Conservation (phyloP, 2,888 invertebrate genomes). For the Tenodera sinensis region DNA sequence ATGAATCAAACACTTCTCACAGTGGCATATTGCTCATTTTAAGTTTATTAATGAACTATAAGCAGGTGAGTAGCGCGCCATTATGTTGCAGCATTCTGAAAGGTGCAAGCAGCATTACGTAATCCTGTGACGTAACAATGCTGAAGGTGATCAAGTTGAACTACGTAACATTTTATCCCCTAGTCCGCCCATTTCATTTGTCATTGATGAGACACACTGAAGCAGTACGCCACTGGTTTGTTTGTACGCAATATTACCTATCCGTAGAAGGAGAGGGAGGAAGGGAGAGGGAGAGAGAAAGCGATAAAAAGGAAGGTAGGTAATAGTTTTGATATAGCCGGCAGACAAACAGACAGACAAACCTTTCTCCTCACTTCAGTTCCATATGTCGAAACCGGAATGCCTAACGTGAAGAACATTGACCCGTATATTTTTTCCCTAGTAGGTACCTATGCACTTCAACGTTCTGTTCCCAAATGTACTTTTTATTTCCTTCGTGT, state of each 20-base stretch:
- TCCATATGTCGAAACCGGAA: not conserved
- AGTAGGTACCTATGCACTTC: not conserved
- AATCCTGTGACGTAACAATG: not conserved
- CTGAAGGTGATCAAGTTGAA: not conserved
- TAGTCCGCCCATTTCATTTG: not conserved
- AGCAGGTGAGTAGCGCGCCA: not conserved
- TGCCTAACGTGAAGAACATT: not conserved
- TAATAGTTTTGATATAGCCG: not conserved
- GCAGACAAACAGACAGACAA: not conserved
- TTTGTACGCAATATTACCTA: not conserved
- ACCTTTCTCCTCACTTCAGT: not conserved
- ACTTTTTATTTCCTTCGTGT: not conserved
- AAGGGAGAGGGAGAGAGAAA: not conserved
- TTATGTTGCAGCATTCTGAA: not conserved
- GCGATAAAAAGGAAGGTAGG: not conserved
- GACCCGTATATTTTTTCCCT: not conserved
- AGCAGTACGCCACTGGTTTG: not conserved
- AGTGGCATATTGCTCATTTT: no score
- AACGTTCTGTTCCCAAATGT: not conserved
- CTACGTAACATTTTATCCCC: not conserved
- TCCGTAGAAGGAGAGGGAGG: no score
- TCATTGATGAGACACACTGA: not conserved
- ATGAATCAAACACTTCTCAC: no score
- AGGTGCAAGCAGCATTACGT: not conserved
- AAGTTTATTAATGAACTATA: not conserved